Percentiles rank a stretch among this genome's conserved stretches.
These are phyloP conservation scores for Lepidurus packardi DNA, from an alignment of 1,140 invertebrate species.

Conservation along the genomic window DNA sequence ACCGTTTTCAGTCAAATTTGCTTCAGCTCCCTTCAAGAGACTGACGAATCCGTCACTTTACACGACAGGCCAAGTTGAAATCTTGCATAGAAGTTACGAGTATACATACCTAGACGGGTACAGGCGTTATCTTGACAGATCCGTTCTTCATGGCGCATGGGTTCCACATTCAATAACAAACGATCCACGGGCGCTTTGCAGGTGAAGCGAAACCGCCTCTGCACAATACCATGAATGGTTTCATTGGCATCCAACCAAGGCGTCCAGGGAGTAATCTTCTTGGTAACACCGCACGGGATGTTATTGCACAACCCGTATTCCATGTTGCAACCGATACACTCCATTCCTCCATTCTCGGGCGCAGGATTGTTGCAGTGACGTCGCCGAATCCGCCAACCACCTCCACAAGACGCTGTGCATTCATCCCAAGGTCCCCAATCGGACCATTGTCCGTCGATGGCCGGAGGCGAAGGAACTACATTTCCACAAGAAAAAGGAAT, in stretches of 20 bases:
- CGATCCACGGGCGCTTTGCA: conserved; percentile 70
- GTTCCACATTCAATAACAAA: conserved; percentile 53
- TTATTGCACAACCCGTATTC: conserved; percentile 62
- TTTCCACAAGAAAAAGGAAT: too few species aligned
- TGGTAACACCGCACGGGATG: conserved; percentile 59
- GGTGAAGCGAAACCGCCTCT: conserved; percentile 67
- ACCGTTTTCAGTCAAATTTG: too few species aligned
- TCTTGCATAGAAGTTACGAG: too few species aligned
- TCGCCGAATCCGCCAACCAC: conserved; percentile 48
- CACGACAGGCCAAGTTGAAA: too few species aligned
- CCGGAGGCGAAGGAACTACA: conserved; percentile 44
- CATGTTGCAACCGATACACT: conserved; percentile 60
- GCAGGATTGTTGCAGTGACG: conserved; percentile 59
- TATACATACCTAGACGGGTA: conserved; percentile 42
- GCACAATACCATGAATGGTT: conserved; percentile 55
- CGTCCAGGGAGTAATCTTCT: conserved; percentile 64
- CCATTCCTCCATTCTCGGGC: conserved; percentile 54
- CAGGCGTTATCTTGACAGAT: conserved; percentile 59
- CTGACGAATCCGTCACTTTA: too few species aligned
- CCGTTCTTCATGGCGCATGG: conserved; percentile 69
- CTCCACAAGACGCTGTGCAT: conserved; percentile 55
- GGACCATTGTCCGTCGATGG: conserved; percentile 67
- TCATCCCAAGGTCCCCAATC: conserved; percentile 64
- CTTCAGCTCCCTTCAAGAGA: too few species aligned
- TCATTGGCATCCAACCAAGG: conserved; percentile 59